Conservation (phyloP, 2,113 vertebrate genomes). For the Stomatorhinus ivindoensis region DNA sequence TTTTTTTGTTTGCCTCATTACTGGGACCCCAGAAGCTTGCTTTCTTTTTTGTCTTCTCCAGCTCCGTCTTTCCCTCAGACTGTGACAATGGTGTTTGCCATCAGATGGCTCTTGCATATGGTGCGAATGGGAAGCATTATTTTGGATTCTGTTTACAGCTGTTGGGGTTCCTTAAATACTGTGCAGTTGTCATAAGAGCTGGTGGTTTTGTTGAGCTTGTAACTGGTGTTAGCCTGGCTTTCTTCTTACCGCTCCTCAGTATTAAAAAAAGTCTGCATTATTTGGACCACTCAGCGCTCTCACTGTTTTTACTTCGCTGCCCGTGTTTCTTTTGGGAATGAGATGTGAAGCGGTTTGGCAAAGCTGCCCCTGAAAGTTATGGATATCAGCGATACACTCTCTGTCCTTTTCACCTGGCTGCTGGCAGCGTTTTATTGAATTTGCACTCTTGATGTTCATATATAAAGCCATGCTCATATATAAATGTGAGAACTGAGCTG, state of each 20-base stretch:
- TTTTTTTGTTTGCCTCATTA: not conserved
- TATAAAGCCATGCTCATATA: not conserved
- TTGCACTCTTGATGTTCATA: not conserved
- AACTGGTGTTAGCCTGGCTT: not conserved
- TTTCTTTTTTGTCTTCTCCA: not conserved
- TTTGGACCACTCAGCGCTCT: not conserved
- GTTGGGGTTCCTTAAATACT: not conserved
- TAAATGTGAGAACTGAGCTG: not conserved
- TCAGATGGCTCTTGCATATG: not conserved
- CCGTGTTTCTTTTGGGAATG: not conserved
- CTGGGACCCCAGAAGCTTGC: not conserved
- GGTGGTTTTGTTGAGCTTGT: not conserved
- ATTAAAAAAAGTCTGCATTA: not conserved
- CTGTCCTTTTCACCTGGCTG: conserved; percentile 4
- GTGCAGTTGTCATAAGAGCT: not conserved
- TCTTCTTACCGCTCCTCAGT: not conserved
- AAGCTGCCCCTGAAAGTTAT: not conserved
- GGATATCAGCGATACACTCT: not conserved
- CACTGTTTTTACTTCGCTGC: not conserved
- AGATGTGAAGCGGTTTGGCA: not conserved
- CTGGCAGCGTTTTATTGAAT: not conserved
- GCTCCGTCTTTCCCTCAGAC: not conserved
- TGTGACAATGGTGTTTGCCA: not conserved
- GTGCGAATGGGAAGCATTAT: not conserved
- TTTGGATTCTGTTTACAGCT: not conserved